phyloP scores from a whole-genome alignment of 1,140 invertebrate species.

The Meloidogyne hapla region DNA sequence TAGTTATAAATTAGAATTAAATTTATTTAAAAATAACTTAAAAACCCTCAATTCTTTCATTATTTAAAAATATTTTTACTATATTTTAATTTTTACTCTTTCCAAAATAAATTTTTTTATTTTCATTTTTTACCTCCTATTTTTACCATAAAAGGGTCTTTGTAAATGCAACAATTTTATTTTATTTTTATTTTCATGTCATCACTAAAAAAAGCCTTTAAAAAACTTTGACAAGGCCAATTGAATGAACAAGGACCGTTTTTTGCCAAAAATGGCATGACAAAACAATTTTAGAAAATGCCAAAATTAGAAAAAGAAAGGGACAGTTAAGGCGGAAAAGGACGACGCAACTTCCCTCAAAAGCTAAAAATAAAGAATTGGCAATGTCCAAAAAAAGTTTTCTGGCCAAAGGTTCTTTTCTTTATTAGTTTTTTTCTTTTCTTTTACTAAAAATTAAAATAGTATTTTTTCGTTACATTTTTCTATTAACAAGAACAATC shows the following conservation, averaged over 20 bases:
- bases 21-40: too few relatives aligned
- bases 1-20: too few relatives aligned
- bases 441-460: neutral
- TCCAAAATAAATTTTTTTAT: neutral
- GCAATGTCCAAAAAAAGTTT: neutral
- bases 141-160: neutral
- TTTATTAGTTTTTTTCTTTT: neutral
- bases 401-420: neutral
- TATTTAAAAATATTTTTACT: too few relatives aligned
- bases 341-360: neutral
- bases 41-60: too few relatives aligned
- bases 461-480: neutral
- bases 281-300: neutral
- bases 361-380: neutral
- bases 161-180: neutral
- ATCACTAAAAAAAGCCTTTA: slow-evolving; percentile 1
- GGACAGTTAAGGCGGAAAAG: neutral
- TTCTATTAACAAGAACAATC: neutral
- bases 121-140: neutral
- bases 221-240: neutral
- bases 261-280: slow-evolving; percentile 2
- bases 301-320: slow-evolving; percentile 1
- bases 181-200: neutral
- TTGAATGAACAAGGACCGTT: slow-evolving; percentile 1
- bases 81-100: neutral